Evolutionary conservation across 2,113 vertebrate species (phyloP), one percentile per base, ranked within the genome.

Genomic region (Bujurquina vittata): DNA sequence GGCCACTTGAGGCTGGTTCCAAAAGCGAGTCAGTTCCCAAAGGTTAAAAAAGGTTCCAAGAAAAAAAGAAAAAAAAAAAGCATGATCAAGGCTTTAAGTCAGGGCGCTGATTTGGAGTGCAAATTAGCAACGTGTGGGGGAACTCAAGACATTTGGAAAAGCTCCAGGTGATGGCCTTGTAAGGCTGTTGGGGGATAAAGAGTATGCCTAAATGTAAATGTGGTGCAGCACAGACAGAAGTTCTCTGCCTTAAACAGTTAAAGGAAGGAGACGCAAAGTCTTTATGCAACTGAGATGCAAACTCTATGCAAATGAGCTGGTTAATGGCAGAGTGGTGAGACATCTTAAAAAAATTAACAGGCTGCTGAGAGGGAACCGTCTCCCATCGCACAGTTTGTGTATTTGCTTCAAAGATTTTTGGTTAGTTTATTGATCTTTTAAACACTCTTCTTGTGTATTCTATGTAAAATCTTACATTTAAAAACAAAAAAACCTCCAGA

Each of bases 221-320:
- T 33, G 46, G 31, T 1, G 46, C 46, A 72, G 67, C 67, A 72
- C 10, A 33, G 46, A 72, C 7, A 23, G 26, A 72, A 46, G 0
- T n/a, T 72, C 46, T 54, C 67, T 72, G 9, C 31, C 52, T 52
- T 54, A 54, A 72, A 72, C 26, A 72, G 67, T 72, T 4, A 54
- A 54, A 72, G 46, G 46, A 54, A n/a, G 46, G 33, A 57, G 12
- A 26, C 23, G 11, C 17, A 72, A 31, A 29, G 22, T n/a, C n/a
- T 58, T 61, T 37, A 91, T 85, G 83, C 80, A 91, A 89, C 81
- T 55, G 2, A 75, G 7, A 82, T 83, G 83, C 62, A 89, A 88
- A 91, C 2, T 2, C 1, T 3, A 81, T 59, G 83, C 60, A 88
- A 88, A 89, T 7, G 46, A 79, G 58, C 15, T 3, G 52, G 4